Evolutionary conservation across 2,113 vertebrate species (phyloP), one percentile per base, ranked within the genome.

Genomic region (Anolis carolinensis): DNA sequence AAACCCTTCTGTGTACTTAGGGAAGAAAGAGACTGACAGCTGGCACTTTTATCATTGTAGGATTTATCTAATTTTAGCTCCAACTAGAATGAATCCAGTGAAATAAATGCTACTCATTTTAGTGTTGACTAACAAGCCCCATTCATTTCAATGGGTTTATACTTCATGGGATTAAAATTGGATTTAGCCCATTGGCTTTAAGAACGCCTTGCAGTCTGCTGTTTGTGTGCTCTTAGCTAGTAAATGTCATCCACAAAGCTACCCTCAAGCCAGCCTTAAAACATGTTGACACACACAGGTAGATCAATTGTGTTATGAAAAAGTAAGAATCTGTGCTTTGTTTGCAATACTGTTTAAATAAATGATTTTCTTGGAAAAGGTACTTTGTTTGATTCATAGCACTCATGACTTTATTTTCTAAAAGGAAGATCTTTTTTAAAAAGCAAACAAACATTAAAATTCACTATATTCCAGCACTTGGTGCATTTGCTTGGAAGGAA

Each of bases 21-120:
- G 30, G n/a, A 13, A 77, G 34, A 88, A 87, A 63, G n/a, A 20
- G 59, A 2, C 5, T 78, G 81, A 79, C 84, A 84, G 85, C n/a
- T 70, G 77, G 1, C 86, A 59, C 81, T 27, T 68, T 68, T 30
- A 25, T 34, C 8, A 34, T 65, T 72, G 39, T 59, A 59, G 55
- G 55, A 59, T 18, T 59, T 13, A 59, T 59, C 55, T 59, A 59
- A 59, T 59, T 59, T 59, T 59, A 59, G 55, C 55, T 59, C 55
- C 14, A 59, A 16, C 55, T 59, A 59, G 55, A 59, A 18, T 59
- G 55, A 59, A 59, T 59, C 55, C 55, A 59, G 14, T 59, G 55
- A 59, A 59, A 59, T 59, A 59, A 59, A 59, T 59, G 55, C 1
- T 11, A 59, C 55, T 59, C 14, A 16, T 16, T 13, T 59, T 59